phyloP scores from a whole-genome alignment of 2,888 invertebrate species.

The Stenurella melanura region DNA sequence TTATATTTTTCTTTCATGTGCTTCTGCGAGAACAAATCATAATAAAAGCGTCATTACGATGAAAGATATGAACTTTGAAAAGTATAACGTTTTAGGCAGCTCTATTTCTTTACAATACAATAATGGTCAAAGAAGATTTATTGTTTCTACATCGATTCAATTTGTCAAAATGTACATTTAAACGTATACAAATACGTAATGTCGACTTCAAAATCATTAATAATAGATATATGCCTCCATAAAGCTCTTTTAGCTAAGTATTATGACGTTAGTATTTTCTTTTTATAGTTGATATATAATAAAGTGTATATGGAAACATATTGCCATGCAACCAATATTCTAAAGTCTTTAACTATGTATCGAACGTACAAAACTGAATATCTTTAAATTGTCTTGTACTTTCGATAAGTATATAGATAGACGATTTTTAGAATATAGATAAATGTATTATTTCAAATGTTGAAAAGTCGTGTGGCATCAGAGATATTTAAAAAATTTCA shows the following conservation, averaged over 20 bases:
- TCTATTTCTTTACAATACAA: conserved; percentile 56
- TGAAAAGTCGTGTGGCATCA: no score
- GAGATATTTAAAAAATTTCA: no score
- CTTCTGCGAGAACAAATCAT: conserved; percentile 61
- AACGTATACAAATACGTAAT: not conserved
- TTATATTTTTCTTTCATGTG: conserved; percentile 60
- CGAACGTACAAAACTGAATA: no score
- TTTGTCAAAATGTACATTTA: conserved; percentile 43
- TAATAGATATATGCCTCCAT: not conserved
- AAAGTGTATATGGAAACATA: no score
- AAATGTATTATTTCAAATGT: no score
- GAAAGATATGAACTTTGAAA: conserved; percentile 58
- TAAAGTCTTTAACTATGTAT: no score
- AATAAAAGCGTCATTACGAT: conserved; percentile 62
- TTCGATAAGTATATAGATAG: no score
- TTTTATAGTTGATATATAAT: not conserved
- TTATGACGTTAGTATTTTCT: not conserved
- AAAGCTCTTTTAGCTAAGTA: not conserved
- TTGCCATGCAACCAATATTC: no score
- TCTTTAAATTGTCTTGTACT: no score
- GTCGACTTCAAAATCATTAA: not conserved
- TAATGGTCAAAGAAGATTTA: conserved; percentile 56
- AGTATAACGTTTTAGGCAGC: conserved; percentile 56
- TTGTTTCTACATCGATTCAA: conserved; percentile 50
- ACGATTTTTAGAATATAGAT: no score